These are phyloP conservation scores for Agrochola litura DNA, from an alignment of 2,888 invertebrate genomes.

Conservation along the genomic window DNA sequence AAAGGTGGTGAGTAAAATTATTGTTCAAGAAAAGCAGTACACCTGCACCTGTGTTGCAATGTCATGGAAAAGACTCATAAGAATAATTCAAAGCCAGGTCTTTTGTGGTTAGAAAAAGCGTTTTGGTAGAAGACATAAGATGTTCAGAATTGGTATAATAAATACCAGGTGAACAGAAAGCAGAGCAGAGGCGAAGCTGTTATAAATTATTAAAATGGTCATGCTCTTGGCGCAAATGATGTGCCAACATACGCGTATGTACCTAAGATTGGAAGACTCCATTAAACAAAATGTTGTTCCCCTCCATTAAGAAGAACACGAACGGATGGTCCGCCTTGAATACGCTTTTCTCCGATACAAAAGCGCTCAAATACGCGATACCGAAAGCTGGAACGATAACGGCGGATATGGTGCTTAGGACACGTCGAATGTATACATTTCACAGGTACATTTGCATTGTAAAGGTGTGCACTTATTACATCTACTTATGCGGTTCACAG, in stretches of 20 bases:
- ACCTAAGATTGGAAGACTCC: constrained; percentile 73
- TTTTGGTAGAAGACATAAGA: background rate
- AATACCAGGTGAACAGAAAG: constrained; percentile 29
- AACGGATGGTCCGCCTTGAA: constrained; percentile 75
- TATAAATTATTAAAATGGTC: constrained; percentile 20
- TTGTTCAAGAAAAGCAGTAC: background rate
- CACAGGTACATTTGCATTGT: constrained; percentile 11
- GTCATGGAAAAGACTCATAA: background rate
- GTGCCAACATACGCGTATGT: constrained; percentile 48
- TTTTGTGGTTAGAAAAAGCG: constrained; percentile 16
- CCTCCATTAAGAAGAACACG: constrained; percentile 61
- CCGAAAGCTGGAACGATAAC: constrained; percentile 64
- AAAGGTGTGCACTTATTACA: constrained; percentile 47
- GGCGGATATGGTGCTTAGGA: constrained; percentile 31
- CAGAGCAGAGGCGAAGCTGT: constrained; percentile 34
- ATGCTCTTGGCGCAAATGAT: constrained; percentile 39
- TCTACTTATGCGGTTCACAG: background rate
- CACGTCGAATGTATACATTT: constrained; percentile 12
- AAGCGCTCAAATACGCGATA: constrained; percentile 57
- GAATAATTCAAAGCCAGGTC: constrained; percentile 19
- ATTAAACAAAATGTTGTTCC: constrained; percentile 63
- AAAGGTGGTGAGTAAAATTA: background rate
- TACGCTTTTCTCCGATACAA: constrained; percentile 28
- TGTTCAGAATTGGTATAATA: constrained; percentile 5
- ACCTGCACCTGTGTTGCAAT: constrained; percentile 18